Base-by-base conservation (phyloP, 2,888 invertebrate genomes). In the Cerceris rybyensis region DNA sequence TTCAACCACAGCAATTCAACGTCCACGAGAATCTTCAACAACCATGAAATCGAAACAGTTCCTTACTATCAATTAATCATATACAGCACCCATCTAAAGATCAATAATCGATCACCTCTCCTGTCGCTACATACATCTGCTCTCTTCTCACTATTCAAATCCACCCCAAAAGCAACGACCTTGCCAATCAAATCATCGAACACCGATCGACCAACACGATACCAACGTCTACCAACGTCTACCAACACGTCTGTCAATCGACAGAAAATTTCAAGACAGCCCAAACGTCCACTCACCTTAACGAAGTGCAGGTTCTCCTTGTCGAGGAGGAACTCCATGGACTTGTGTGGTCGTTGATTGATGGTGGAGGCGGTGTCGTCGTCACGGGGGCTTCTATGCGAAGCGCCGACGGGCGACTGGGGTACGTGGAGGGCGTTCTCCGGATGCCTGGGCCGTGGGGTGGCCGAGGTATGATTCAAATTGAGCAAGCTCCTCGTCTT, bases 311-410 rank as follows among this genome's bases (percentile, higher is more conserved):
- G 96, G 94, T 97, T 97, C 93, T 97, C 97, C 94, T 97, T 98
- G 94, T 98, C 98, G 93, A 98, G 95, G 92, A 98, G 95, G 94
- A 98, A 98, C 95, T 98, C 98, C 98, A 98, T 98, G 93, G 97
- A 97, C 94, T 97, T 97, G 94, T 97, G 96, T 66, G 96, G 96
- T 83, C 94, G 90, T 84, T 92, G 91, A 81, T 91, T 87, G 80
- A 87, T 86, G 78, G 83, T 84, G 78, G 83, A 84, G 67, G 92
- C 93, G 91, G 90, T 67, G 73, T 86, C 86, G 79, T 89, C 87
- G 85, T 80, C 95, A 91, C 63, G 81, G 81, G 87, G 76, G 74
- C 75, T 85, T 75, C 87, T 85, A 68, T 92, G 94, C 90, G 90
- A 80, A 74, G 87, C 83, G 82, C 86, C 85, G 71, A 87, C 93